phyloP scores from a whole-genome alignment of 2,797 vertebrate species.

The Poecile montanus region DNA sequence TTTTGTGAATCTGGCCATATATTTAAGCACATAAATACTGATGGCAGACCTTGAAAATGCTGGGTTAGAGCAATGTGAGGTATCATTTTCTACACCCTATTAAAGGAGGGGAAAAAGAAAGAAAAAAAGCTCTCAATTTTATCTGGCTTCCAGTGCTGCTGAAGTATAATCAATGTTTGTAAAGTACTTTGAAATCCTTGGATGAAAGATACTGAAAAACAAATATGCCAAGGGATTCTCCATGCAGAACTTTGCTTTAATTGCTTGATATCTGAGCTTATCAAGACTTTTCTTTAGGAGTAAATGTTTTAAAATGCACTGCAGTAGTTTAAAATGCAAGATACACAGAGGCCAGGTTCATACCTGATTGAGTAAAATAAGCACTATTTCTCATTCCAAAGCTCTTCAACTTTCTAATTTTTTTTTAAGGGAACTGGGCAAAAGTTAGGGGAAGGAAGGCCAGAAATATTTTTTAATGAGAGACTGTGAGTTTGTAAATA shows the following conservation, averaged over 20 bases:
- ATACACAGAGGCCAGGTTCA: background rate
- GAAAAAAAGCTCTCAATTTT: background rate
- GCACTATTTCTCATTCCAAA: background rate
- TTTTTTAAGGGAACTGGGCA: background rate
- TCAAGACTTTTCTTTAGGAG: background rate
- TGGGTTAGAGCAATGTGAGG: background rate
- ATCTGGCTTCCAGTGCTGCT: background rate
- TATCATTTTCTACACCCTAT: background rate
- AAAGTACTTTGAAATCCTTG: constrained; percentile 36
- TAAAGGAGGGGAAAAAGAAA: background rate
- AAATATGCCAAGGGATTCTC: constrained; percentile 5
- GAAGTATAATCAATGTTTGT: constrained; percentile 39
- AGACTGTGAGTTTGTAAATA: background rate
- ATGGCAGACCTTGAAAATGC: background rate
- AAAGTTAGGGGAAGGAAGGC: background rate
- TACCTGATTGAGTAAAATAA: background rate
- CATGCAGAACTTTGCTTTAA: constrained; percentile 2
- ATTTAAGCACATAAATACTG: background rate
- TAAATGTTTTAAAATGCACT: background rate
- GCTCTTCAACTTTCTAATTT: background rate
- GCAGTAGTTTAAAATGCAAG: background rate
- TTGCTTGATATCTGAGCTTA: constrained; percentile 16
- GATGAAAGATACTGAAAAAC: constrained; percentile 39
- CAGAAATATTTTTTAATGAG: background rate
- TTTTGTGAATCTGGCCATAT: background rate